Evolutionary conservation across 2,888 invertebrate genomes (phyloP).

Genomic region (Tyria jacobaeae): DNA sequence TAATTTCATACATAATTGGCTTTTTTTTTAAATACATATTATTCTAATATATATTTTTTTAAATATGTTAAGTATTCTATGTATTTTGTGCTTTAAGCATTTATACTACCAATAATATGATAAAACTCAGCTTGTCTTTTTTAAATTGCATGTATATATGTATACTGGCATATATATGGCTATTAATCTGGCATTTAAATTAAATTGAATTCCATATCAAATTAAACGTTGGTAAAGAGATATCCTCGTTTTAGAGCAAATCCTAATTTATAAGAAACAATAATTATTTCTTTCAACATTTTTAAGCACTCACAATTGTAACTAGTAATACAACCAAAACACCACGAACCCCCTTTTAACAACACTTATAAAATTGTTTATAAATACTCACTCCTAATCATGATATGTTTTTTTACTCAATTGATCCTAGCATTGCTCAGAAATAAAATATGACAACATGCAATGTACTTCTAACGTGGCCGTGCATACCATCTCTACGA

Average conservation of each 20-base stretch:
- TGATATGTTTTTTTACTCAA: constrained; percentile 83
- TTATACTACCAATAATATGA: constrained; percentile 38
- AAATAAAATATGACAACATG: constrained; percentile 35
- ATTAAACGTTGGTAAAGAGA: not conserved
- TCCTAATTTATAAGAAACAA: not conserved
- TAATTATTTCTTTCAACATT: not conserved
- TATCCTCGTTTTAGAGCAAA: not conserved
- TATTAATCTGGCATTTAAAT: constrained; percentile 11
- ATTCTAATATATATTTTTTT: constrained; percentile 10
- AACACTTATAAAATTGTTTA: constrained; percentile 72
- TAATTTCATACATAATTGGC: too few species aligned
- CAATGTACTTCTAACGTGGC: constrained; percentile 32
- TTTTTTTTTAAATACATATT: constrained; percentile 1
- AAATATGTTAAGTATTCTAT: constrained; percentile 45
- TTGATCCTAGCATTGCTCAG: constrained; percentile 55
- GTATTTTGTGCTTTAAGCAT: constrained; percentile 54
- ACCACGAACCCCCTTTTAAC: constrained; percentile 48
- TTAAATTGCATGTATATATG: not conserved
- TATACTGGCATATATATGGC: constrained; percentile 23
- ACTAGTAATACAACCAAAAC: constrained; percentile 8
- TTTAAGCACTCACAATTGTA: not conserved
- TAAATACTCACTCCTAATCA: constrained; percentile 76
- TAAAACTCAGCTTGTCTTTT: not conserved
- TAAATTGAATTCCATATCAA: not conserved
- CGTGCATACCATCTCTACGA: not conserved